Conservation (phyloP, 37 sponge, comb jelly and placozoan species). For the Axinella damicornis region DNA sequence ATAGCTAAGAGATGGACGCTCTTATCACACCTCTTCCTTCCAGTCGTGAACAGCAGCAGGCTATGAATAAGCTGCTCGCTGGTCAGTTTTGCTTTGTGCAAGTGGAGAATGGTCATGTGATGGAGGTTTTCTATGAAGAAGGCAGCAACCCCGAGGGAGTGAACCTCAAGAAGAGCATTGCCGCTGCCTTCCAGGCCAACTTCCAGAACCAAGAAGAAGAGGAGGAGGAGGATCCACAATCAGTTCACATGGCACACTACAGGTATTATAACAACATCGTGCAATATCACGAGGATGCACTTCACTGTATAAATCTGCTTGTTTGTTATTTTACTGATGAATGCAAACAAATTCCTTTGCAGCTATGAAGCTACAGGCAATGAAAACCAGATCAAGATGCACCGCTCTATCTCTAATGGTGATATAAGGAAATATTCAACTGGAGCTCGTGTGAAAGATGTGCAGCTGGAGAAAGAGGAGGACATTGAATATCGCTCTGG, state of each 20-base stretch:
- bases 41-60: no score
- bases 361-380: background rate
- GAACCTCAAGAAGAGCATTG: slow-evolving; percentile 4
- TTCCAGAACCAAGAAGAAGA: background rate
- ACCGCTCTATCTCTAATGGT: background rate
- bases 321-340: no score
- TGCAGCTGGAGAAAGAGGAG: background rate
- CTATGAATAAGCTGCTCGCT: no score
- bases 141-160: background rate
- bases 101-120: no score
- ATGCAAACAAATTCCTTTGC: no score
- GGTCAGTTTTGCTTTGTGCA: no score
- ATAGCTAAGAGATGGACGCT: no score
- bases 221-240: slow-evolving; percentile 1
- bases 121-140: no score
- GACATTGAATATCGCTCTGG: slow-evolving; percentile 2
- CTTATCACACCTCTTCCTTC: no score
- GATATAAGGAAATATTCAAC: background rate
- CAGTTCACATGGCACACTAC: background rate
- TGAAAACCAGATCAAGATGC: background rate
- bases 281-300: no score
- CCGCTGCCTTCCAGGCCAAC: background rate
- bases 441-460: background rate
- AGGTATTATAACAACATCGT: no score
- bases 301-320: no score